Percentiles rank a stretch among this genome's conserved stretches.
phyloP scores from a whole-genome alignment of 2,113 vertebrate species.

The Boleophthalmus pectinirostris region DNA sequence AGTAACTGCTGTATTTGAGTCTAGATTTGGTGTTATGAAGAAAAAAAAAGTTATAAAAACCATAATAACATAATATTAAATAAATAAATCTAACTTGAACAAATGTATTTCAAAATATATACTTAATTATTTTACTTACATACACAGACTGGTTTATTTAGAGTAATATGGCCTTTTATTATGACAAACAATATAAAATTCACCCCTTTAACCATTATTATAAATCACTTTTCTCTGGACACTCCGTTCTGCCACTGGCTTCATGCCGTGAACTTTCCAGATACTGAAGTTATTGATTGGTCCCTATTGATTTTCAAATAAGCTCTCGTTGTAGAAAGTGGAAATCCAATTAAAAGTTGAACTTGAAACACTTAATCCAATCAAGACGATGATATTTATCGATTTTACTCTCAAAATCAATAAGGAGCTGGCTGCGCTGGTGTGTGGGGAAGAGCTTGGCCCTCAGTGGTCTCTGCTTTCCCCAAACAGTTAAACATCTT shows the following conservation, averaged over 20 bases:
- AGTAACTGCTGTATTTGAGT: too few species aligned
- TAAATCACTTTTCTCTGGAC: slow-evolving; percentile 21
- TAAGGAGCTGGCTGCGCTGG: slow-evolving; percentile 39
- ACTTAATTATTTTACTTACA: too few species aligned
- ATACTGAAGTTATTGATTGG: slow-evolving; percentile 68
- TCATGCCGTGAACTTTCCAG: slow-evolving; percentile 49
- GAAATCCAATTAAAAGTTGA: slow-evolving; percentile 79
- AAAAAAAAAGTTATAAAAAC: too few species aligned
- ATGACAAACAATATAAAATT: background rate
- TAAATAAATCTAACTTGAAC: too few species aligned
- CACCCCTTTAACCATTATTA: background rate
- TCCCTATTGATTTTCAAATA: slow-evolving; percentile 75
- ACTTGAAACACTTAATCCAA: slow-evolving; percentile 72
- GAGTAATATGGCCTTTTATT: background rate
- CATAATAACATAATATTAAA: too few species aligned
- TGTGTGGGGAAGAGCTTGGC: background rate
- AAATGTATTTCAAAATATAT: too few species aligned
- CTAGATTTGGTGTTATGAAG: too few species aligned
- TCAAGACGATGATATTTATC: slow-evolving; percentile 72
- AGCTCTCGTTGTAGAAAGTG: slow-evolving; percentile 66
- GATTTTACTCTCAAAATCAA: slow-evolving; percentile 73
- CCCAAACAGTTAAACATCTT: slow-evolving; percentile 3
- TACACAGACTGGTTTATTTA: background rate
- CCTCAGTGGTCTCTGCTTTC: slow-evolving; percentile 28
- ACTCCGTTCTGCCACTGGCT: slow-evolving; percentile 33